These are phyloP conservation scores for Ormyrus pomaceus DNA, from an alignment of 2,888 invertebrate species.

Conservation along the genomic window DNA sequence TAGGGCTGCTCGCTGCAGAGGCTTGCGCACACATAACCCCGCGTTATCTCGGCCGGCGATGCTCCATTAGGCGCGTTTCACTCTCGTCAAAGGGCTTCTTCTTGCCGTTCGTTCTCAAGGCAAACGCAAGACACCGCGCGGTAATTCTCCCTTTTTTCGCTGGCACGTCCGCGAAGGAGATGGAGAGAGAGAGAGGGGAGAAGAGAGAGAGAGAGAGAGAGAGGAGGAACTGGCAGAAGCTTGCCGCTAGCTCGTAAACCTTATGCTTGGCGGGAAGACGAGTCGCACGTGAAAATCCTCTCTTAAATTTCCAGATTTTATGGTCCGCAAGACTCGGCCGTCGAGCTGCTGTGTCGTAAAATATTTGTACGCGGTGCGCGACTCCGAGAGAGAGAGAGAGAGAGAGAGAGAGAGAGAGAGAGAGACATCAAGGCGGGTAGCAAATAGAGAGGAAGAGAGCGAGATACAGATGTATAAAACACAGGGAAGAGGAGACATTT, in stretches of 20 bases:
- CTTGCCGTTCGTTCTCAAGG: no score
- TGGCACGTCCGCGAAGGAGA: no score
- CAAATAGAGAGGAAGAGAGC: background rate
- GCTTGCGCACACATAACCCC: background rate
- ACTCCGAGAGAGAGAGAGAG: background rate
- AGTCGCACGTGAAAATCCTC: constrained; percentile 54
- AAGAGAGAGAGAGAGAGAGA: no score
- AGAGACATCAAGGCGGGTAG: background rate
- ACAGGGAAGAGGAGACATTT: background rate
- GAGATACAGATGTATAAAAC: constrained; percentile 1
- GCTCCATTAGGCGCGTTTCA: constrained; percentile 48
- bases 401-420: constrained; percentile 16
- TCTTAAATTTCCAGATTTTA: constrained; percentile 68
- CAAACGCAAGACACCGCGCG: no score
- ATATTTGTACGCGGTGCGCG: constrained; percentile 59
- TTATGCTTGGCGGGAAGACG: constrained; percentile 7
- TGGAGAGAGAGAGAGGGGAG: no score
- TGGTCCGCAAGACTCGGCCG: constrained; percentile 59
- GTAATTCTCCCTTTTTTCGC: no score
- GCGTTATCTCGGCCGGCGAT: constrained; percentile 33
- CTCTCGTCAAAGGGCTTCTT: background rate
- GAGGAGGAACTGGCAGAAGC: no score
- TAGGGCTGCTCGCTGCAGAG: constrained; percentile 7
- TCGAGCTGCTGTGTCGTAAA: constrained; percentile 63
- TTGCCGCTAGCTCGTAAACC: constrained; percentile 17